A percentile compares a stretch with the other conserved stretches of the same genome.
Conservation (phyloP, 2,888 invertebrate species). For the Nomada hirtipes region DNA sequence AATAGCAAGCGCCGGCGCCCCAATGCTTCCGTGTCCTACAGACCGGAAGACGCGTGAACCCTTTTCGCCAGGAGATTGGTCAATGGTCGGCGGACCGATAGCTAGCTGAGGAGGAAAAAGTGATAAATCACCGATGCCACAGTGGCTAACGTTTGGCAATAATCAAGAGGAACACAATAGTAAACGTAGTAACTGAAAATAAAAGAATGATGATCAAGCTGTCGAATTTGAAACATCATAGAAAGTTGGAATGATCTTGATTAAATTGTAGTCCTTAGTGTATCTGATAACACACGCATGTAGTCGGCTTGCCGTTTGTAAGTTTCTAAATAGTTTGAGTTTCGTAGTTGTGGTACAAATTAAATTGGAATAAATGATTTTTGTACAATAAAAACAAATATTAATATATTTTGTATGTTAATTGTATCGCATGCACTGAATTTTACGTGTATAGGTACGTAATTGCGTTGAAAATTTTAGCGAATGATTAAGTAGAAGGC, state of each 20-base stretch:
- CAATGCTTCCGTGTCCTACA: conserved; percentile 59
- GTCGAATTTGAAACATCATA: not conserved
- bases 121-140: not conserved
- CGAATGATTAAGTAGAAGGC: conserved; percentile 18
- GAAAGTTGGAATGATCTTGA: not conserved
- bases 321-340: not conserved
- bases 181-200: not conserved
- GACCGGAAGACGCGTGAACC: conserved; percentile 65
- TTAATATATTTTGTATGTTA: not conserved
- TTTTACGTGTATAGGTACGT: not conserved
- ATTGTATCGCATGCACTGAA: not conserved
- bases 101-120: not conserved
- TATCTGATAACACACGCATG: not conserved
- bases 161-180: not conserved
- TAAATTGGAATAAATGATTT: too few species aligned
- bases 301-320: not conserved
- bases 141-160: too few species aligned
- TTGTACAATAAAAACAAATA: too few species aligned
- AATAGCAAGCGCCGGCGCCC: conserved; percentile 82
- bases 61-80: conserved; percentile 53
- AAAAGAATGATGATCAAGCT: not conserved
- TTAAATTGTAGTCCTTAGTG: not conserved
- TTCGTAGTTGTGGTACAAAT: too few species aligned
- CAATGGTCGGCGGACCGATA: conserved; percentile 54
- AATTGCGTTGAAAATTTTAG: conserved; percentile 2